Evolutionary conservation across 2,113 vertebrate species (phyloP).

Genomic region (Brachionichthys hirsutus): DNA sequence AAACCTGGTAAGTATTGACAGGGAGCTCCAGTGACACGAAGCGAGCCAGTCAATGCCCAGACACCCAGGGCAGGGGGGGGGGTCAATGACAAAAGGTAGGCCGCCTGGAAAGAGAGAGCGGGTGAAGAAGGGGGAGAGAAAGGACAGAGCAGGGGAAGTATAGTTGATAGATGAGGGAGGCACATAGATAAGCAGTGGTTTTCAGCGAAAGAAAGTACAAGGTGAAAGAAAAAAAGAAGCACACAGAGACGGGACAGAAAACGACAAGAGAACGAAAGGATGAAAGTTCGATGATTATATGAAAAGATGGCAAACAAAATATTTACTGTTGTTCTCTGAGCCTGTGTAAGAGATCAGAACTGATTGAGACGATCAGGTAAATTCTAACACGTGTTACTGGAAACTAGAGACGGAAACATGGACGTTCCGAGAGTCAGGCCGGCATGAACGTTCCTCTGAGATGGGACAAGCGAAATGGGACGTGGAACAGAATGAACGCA

Average conservation of each 20-base stretch:
- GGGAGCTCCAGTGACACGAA: slow-evolving; percentile 79
- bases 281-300: background rate
- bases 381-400: background rate
- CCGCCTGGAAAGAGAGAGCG: slow-evolving; percentile 47
- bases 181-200: slow-evolving; percentile 47
- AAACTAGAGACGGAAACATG: slow-evolving; percentile 20
- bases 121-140: slow-evolving; percentile 9
- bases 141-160: slow-evolving; percentile 18
- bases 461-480: slow-evolving; percentile 28
- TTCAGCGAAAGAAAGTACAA: slow-evolving; percentile 38
- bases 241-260: slow-evolving; percentile 17
- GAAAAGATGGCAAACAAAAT: background rate
- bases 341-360: too few species aligned
- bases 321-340: too few species aligned
- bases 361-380: too few species aligned
- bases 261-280: background rate
- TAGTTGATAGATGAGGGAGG: slow-evolving; percentile 47
- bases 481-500: slow-evolving; percentile 35
- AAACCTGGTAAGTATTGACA: slow-evolving; percentile 84
- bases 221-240: slow-evolving; percentile 45
- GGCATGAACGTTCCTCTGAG: slow-evolving; percentile 40
- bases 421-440: slow-evolving; percentile 33
- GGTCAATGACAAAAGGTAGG: slow-evolving; percentile 78
- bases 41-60: slow-evolving; percentile 77
- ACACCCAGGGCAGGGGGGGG: slow-evolving; percentile 70